Evolutionary conservation across 2,888 invertebrate genomes (phyloP), one percentile per base, ranked within the genome.

Genomic region (Philhelius pedissequus): DNA sequence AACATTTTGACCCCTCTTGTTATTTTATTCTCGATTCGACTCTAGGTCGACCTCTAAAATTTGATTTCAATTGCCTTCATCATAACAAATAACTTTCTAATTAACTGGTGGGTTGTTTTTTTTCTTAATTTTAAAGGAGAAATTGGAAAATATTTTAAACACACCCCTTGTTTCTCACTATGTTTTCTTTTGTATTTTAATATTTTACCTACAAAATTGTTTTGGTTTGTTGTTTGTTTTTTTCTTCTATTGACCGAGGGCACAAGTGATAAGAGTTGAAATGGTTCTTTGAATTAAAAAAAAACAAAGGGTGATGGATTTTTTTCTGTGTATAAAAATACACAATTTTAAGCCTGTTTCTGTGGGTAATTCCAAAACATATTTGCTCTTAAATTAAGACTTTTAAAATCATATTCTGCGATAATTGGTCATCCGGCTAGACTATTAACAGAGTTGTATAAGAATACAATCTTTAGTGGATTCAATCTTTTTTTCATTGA

Each of bases 51-150:
- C 70, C 70, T 27, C 35, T 70, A 45, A 56, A 64, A 70, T 70
- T 69, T 70, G 54, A 62, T 71, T 77, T 64, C 64, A 77, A 77
- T 70, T 77, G 43, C 38, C 54, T 64, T 56, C 35, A 35, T 56
- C 62, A 70, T 77, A 77, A 64, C 56, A 77, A 70, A 64, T 70
- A 70, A 71, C 62, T 77, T 77, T 77, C 54, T 77, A 77, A 64
- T 70, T 70, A 70, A 43, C 52, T 60, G 45, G n/a, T 69, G 15
- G 32, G 45, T 52, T 40, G 3, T 52, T 30, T 11, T 60, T 74
- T 20, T 11, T 6, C 11, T 43, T 43, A 18, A 43, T 43, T 43
- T 43, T 22, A 22, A 48, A 22, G 2, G 35, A 13, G 3, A 20
- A 40, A 22, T 43, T 43, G 43, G 43, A n/a, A 9, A 58, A 58